These are phyloP conservation scores for Hemicordylus capensis DNA, from an alignment of 2,113 vertebrate species.

Conservation along the genomic window DNA sequence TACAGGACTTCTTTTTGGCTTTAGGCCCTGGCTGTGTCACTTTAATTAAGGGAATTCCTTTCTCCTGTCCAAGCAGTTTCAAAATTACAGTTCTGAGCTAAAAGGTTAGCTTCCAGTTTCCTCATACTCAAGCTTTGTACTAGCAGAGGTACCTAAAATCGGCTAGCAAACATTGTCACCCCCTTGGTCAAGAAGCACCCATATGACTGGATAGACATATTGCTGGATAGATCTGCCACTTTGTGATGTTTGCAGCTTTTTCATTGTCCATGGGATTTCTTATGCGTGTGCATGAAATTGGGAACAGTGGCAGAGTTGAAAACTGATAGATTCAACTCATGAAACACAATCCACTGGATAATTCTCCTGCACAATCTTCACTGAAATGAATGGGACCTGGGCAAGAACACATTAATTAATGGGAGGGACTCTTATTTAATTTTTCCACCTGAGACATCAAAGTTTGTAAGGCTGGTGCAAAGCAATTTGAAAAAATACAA, in stretches of 20 bases:
- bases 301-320: not conserved
- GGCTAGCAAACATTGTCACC: not conserved
- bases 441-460: not conserved
- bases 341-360: not conserved
- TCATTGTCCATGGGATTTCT: not conserved
- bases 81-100: not conserved
- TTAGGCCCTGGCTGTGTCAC: not conserved
- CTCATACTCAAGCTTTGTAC: not conserved
- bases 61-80: not conserved
- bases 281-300: not conserved
- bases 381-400: not conserved
- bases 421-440: not conserved
- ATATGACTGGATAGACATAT: not conserved
- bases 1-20: constrained; percentile 48
- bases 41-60: constrained; percentile 35
- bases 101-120: not conserved
- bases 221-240: not conserved
- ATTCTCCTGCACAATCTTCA: not conserved
- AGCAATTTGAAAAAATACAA: not conserved
- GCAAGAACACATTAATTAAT: not conserved
- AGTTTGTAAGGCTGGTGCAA: too few species aligned
- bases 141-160: not conserved
- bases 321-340: not conserved
- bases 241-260: not conserved
- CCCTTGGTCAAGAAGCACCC: not conserved